phyloP scores from a whole-genome alignment of 2,888 invertebrate genomes.

The Drosophila antonietae region DNA sequence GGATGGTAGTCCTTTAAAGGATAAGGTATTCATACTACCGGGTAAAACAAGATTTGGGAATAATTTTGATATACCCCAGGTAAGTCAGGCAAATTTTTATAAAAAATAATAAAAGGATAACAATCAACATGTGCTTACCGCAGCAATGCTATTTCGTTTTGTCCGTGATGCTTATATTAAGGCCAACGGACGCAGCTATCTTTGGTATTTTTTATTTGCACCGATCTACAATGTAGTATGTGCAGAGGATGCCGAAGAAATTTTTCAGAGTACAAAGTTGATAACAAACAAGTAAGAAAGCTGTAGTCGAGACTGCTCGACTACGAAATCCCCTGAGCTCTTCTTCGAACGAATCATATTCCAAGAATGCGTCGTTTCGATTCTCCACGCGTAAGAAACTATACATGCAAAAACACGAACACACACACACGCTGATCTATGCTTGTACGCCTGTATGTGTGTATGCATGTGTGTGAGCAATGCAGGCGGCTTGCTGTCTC shows the following conservation, averaged over 20 bases:
- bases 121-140: neutral
- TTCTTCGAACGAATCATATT: too few relatives aligned
- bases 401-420: too few relatives aligned
- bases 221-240: constrained; percentile 82
- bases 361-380: too few relatives aligned
- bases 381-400: too few relatives aligned
- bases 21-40: constrained; percentile 62
- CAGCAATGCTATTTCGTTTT: constrained; percentile 71
- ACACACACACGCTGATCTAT: too few relatives aligned
- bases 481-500: too few relatives aligned
- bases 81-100: constrained; percentile 20
- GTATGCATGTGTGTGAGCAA: too few relatives aligned
- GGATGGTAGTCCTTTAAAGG: constrained; percentile 74
- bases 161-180: constrained; percentile 42
- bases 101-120: too few relatives aligned
- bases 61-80: constrained; percentile 79
- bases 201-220: constrained; percentile 75
- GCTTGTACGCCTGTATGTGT: too few relatives aligned
- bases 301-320: too few relatives aligned
- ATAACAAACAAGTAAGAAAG: too few relatives aligned
- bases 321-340: too few relatives aligned
- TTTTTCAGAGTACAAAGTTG: constrained; percentile 85
- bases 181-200: constrained; percentile 74
- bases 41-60: constrained; percentile 80
- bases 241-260: constrained; percentile 86